Evolutionary conservation across 1,140 invertebrate genomes (phyloP).

Genomic region (Hylyphantes graminicola): DNA sequence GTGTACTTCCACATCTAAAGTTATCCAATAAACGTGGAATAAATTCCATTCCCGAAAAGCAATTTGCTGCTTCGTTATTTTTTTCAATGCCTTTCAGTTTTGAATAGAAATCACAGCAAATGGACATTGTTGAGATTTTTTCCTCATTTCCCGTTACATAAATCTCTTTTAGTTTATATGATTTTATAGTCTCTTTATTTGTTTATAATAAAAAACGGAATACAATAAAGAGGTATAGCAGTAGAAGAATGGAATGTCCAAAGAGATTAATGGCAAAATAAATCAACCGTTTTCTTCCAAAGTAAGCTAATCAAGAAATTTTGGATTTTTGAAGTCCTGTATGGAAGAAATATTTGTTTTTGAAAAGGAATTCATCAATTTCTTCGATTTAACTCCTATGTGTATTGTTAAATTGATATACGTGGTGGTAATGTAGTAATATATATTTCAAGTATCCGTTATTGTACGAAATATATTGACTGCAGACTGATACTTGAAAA

Average conservation of each 20-base stretch:
- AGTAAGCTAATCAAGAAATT: conserved; percentile 46
- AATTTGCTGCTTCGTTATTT: background rate
- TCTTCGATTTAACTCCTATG: too few relatives aligned
- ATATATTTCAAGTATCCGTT: too few relatives aligned
- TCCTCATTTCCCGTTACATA: conserved; percentile 26
- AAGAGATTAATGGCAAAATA: conserved; percentile 33
- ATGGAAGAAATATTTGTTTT: too few relatives aligned
- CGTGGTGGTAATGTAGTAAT: too few relatives aligned
- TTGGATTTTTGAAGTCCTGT: background rate
- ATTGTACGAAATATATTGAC: too few relatives aligned
- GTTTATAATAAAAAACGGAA: conserved; percentile 22
- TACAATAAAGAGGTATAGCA: background rate
- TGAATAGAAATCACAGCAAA: conserved; percentile 20
- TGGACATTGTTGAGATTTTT: background rate
- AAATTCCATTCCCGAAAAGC: conserved; percentile 40
- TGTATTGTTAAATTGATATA: too few relatives aligned
- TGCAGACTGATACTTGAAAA: too few relatives aligned
- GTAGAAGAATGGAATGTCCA: background rate
- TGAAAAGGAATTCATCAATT: too few relatives aligned
- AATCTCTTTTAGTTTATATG: conserved; percentile 25
- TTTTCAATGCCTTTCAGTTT: background rate
- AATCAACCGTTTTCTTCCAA: conserved; percentile 33
- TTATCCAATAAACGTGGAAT: conserved; percentile 44
- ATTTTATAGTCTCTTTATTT: conserved; percentile 45
- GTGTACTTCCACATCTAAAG: background rate